These are phyloP conservation scores for Lasioglossum vierecki DNA, from an alignment of 2,888 invertebrate genomes.

Conservation along the genomic window DNA sequence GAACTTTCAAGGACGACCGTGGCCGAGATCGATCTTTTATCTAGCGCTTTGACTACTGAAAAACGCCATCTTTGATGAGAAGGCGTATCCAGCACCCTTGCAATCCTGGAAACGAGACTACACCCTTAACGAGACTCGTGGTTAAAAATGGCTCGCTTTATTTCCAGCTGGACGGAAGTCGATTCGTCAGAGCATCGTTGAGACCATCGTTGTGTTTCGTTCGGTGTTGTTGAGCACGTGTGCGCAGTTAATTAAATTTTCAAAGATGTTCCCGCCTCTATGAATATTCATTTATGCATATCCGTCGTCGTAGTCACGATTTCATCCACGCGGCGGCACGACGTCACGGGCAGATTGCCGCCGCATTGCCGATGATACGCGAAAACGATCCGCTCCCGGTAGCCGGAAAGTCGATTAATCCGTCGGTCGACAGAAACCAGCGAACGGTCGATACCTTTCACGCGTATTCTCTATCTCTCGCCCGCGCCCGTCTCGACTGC, in stretches of 20 bases:
- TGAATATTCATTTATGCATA: conserved; percentile 60
- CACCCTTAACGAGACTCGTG: background rate
- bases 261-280: conserved; percentile 46
- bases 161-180: conserved; percentile 26
- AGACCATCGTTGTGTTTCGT: conserved; percentile 17
- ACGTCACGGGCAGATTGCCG: conserved; percentile 34
- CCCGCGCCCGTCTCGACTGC: background rate
- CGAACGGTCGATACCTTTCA: conserved; percentile 17
- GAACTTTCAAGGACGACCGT: too few species aligned
- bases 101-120: too few species aligned
- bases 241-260: conserved; percentile 52
- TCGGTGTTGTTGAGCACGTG: conserved; percentile 52
- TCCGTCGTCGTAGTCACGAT: conserved; percentile 14
- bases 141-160: conserved; percentile 13
- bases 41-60: too few species aligned
- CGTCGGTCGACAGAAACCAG: conserved; percentile 3
- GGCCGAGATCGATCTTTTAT: too few species aligned
- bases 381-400: conserved; percentile 20
- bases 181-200: background rate
- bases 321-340: conserved; percentile 21
- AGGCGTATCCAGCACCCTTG: too few species aligned
- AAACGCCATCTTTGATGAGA: too few species aligned
- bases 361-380: conserved; percentile 26
- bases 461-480: background rate
- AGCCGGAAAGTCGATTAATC: conserved; percentile 9